Conservation (phyloP, 2,797 vertebrate genomes). For the Gymnocypris eckloni region DNA sequence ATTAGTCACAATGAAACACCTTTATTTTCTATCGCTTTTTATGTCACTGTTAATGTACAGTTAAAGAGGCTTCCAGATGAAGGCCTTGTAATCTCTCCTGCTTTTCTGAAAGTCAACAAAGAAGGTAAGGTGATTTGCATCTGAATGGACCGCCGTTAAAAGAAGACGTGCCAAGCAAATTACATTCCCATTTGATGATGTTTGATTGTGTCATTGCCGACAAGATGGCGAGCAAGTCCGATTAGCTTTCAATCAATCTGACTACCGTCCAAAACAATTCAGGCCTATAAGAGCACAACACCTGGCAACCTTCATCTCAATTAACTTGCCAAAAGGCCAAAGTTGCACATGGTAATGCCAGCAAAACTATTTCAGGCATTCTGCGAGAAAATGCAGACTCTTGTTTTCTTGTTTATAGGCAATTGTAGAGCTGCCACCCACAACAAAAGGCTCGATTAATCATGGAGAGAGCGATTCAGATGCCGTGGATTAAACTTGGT, state of each 20-base stretch:
- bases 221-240: constrained; percentile 5
- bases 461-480: constrained; percentile 10
- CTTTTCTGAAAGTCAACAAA: constrained; percentile 41
- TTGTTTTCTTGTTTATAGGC: constrained; percentile 49
- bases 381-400: constrained; percentile 29
- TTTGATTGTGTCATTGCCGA: constrained; percentile 18
- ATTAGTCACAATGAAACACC: constrained; percentile 38
- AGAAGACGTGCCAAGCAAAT: constrained; percentile 27
- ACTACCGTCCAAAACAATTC: constrained; percentile 36
- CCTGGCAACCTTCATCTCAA: constrained; percentile 26
- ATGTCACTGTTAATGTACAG: background rate
- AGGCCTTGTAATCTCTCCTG: constrained; percentile 39
- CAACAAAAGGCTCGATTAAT: constrained; percentile 45
- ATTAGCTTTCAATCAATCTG: constrained; percentile 43
- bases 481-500: constrained; percentile 28
- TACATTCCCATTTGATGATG: constrained; percentile 42
- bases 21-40: constrained; percentile 33
- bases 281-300: constrained; percentile 11
- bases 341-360: constrained; percentile 2
- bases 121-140: constrained; percentile 25
- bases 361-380: constrained; percentile 19
- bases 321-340: constrained; percentile 30
- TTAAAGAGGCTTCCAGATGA: constrained; percentile 26
- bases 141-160: constrained; percentile 36
- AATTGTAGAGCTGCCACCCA: constrained; percentile 40